phyloP scores from a whole-genome alignment of 2,113 vertebrate species.

The Bostrychus sinensis region DNA sequence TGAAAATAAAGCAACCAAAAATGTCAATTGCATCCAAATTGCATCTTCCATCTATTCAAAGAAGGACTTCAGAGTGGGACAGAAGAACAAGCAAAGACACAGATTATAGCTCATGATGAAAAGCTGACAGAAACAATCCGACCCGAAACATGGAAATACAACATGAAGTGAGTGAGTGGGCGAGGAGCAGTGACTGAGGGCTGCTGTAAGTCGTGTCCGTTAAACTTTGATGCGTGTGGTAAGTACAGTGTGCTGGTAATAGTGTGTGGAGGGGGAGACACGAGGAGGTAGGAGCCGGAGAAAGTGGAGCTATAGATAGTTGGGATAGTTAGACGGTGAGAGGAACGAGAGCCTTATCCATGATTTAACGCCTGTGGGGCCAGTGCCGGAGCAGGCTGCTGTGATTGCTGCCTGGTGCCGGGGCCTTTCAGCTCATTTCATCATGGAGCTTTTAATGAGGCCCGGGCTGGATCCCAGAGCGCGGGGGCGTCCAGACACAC shows the following conservation, averaged over 20 bases:
- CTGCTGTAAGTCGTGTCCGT: slow-evolving; percentile 66
- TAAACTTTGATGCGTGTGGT: slow-evolving; percentile 80
- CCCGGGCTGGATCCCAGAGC: slow-evolving; percentile 66
- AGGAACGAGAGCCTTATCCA: slow-evolving; percentile 77
- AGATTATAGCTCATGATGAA: slow-evolving; percentile 55
- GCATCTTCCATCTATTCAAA: slow-evolving; percentile 24
- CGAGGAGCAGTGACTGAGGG: slow-evolving; percentile 64
- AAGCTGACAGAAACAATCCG: slow-evolving; percentile 53
- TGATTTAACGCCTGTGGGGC: slow-evolving; percentile 79
- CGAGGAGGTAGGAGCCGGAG: slow-evolving; percentile 32
- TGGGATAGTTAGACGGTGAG: slow-evolving; percentile 68
- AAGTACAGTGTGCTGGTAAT: slow-evolving; percentile 62
- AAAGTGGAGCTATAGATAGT: slow-evolving; percentile 39
- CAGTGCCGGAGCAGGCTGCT: slow-evolving; percentile 65
- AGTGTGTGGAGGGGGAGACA: slow-evolving; percentile 29
- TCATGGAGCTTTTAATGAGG: slow-evolving; percentile 82
- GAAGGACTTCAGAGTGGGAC: slow-evolving; percentile 18
- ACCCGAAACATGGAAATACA: slow-evolving; percentile 47
- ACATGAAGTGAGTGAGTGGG: slow-evolving; percentile 31
- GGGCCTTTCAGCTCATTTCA: slow-evolving; percentile 83
- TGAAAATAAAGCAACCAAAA: slow-evolving; percentile 11
- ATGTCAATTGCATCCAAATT: slow-evolving; percentile 13
- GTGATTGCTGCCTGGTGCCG: slow-evolving; percentile 68
- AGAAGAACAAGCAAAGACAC: background rate
- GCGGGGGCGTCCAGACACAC: slow-evolving; percentile 54